Percentiles rank a stretch among this genome's conserved stretches.
Conservation (phyloP, 2,888 invertebrate species). For the Bombyx huttoni region DNA sequence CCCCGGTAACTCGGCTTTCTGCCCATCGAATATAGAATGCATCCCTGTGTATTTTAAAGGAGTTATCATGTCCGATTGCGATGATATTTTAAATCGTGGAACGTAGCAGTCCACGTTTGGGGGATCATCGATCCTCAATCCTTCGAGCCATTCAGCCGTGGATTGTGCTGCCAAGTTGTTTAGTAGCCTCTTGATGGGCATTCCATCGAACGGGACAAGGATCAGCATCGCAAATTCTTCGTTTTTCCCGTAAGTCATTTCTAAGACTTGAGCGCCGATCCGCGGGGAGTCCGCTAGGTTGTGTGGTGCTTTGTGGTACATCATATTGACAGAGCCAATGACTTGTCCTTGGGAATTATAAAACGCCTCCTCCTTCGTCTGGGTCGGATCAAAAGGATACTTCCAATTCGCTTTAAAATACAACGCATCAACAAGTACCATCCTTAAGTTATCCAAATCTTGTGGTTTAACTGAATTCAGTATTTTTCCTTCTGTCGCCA, state of each 20-base stretch:
- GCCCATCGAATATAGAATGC: conserved; percentile 73
- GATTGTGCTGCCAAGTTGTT: conserved; percentile 59
- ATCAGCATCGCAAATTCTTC: conserved; percentile 77
- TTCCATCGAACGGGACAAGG: conserved; percentile 73
- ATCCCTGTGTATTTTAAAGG: conserved; percentile 73
- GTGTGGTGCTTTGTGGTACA: conserved; percentile 77
- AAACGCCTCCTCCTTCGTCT: conserved; percentile 70
- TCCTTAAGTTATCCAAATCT: conserved; percentile 42
- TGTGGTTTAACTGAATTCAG: conserved; percentile 72
- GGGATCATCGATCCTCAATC: conserved; percentile 48
- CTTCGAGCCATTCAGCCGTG: conserved; percentile 60
- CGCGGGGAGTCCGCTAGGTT: conserved; percentile 62
- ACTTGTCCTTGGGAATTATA: conserved; percentile 69
- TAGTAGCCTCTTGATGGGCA: conserved; percentile 58
- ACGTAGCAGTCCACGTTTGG: conserved; percentile 72
- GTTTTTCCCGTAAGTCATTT: conserved; percentile 77
- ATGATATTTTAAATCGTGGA: conserved; percentile 72
- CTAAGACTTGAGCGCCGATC: conserved; percentile 75
- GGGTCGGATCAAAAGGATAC: conserved; percentile 72
- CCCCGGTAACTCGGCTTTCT: conserved; percentile 71
- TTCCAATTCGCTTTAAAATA: conserved; percentile 83
- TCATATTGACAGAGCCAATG: conserved; percentile 78
- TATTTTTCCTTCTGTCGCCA: conserved; percentile 79
- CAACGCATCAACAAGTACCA: conserved; percentile 77
- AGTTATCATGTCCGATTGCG: conserved; percentile 53